A percentile compares a stretch with the other conserved stretches of the same genome.
Conservation (phyloP, 1,140 invertebrate species). For the Diachasmimorpha longicaudata region DNA sequence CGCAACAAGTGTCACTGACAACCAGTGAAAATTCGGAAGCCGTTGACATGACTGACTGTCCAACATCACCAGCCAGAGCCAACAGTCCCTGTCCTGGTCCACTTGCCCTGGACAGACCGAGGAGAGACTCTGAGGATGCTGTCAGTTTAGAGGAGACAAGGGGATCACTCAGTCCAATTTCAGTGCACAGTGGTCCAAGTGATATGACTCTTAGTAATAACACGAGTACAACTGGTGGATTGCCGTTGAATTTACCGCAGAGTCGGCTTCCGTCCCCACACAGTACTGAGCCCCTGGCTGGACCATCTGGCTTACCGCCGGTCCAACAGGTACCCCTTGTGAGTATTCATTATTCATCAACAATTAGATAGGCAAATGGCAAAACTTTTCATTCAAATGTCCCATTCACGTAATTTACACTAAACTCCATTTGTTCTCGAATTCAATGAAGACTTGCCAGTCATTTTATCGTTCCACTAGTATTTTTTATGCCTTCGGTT, state of each 20-base stretch:
- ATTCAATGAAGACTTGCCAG: neutral
- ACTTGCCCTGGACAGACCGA: conserved; percentile 55
- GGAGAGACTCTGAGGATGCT: conserved; percentile 56
- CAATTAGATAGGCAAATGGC: neutral
- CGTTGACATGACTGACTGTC: conserved; percentile 50
- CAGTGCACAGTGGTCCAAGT: conserved; percentile 64
- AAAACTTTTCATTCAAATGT: neutral
- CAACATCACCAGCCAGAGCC: conserved; percentile 52
- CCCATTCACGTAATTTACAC: too few species aligned
- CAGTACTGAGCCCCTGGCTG: conserved; percentile 73
- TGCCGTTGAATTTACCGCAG: conserved; percentile 51
- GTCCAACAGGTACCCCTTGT: conserved; percentile 87
- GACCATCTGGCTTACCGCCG: conserved; percentile 78
- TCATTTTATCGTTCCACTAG: neutral
- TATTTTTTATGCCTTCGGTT: neutral
- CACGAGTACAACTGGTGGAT: conserved; percentile 38
- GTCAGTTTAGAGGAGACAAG: conserved; percentile 57
- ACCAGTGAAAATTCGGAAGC: conserved; percentile 40
- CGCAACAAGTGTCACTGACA: conserved; percentile 3
- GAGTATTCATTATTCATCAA: conserved; percentile 49
- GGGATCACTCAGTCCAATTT: conserved; percentile 60
- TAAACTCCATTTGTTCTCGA: neutral
- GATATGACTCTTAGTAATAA: conserved; percentile 67
- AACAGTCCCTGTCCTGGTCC: conserved; percentile 58
- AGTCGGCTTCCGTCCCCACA: conserved; percentile 69